These are phyloP conservation scores for Heliornis fulica DNA, from an alignment of 2,113 vertebrate genomes.

Conservation along the genomic window DNA sequence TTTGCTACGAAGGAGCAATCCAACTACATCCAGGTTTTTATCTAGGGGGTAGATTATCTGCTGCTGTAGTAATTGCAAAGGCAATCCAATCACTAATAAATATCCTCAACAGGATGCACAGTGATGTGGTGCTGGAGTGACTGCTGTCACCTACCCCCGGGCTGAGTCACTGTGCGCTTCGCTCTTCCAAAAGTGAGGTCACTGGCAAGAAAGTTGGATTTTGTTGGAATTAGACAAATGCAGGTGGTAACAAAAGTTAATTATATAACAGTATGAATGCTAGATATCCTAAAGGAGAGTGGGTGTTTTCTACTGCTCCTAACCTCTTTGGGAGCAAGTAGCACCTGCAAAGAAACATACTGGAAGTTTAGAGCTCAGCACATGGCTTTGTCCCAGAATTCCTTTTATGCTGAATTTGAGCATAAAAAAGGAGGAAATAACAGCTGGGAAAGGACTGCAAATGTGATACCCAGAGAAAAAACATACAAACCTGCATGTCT, in stretches of 20 bases:
- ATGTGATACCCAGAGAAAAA: not conserved
- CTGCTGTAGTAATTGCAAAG: not conserved
- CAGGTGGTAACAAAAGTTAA: not conserved
- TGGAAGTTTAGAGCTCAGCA: not conserved
- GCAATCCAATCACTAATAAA: constrained; percentile 12
- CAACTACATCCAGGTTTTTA: not conserved
- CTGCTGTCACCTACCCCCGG: not conserved
- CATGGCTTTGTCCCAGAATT: not conserved
- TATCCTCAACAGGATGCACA: not conserved
- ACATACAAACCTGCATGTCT: not conserved
- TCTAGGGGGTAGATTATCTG: not conserved
- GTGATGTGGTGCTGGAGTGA: not conserved
- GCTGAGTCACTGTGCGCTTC: not conserved
- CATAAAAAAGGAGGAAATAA: not conserved
- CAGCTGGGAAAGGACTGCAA: not conserved
- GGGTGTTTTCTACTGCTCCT: not conserved
- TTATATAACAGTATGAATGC: not conserved
- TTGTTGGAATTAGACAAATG: constrained; percentile 6
- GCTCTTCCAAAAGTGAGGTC: not conserved
- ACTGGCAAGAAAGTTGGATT: not conserved
- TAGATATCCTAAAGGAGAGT: not conserved
- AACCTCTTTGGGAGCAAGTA: not conserved
- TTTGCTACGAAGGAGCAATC: not conserved
- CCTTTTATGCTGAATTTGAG: not conserved
- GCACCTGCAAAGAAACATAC: not conserved